A percentile compares a stretch with the other conserved stretches of the same genome.
Evolutionary conservation across 1,140 invertebrate genomes (phyloP).

Genomic region (Bombus soroeensis): DNA sequence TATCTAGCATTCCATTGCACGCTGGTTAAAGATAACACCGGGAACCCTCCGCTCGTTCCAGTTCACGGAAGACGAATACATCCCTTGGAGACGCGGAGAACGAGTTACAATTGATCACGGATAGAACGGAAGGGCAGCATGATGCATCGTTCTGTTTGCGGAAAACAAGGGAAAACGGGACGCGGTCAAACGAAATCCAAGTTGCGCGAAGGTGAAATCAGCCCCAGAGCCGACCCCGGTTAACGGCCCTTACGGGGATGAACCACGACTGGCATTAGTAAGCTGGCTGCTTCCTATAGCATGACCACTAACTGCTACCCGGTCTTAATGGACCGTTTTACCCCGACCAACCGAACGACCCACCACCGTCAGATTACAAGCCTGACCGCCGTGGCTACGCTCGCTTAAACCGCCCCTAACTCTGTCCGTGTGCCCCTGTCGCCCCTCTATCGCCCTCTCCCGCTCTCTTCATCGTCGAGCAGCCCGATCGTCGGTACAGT

Average conservation of each 20-base stretch:
- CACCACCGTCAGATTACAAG: slow-evolving; percentile 69
- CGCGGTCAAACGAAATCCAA: slow-evolving; percentile 16
- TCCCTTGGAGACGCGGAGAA: not conserved
- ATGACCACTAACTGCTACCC: slow-evolving; percentile 65
- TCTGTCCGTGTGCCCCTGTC: not conserved
- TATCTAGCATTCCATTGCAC: not conserved
- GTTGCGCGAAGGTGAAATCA: slow-evolving; percentile 36
- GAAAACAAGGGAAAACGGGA: slow-evolving; percentile 12
- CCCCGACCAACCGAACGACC: slow-evolving; percentile 63
- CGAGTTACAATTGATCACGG: slow-evolving; percentile 29
- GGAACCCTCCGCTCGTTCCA: not conserved
- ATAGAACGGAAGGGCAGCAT: slow-evolving; percentile 8
- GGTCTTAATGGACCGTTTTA: slow-evolving; percentile 72
- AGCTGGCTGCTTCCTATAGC: slow-evolving; percentile 63
- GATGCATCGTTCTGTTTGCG: slow-evolving; percentile 28
- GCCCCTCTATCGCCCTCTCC: not conserved
- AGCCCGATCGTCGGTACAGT: slow-evolving; percentile 57
- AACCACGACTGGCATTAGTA: slow-evolving; percentile 58
- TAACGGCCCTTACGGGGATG: slow-evolving; percentile 51
- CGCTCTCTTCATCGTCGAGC: slow-evolving; percentile 11
- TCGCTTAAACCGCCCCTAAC: slow-evolving; percentile 53
- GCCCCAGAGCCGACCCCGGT: slow-evolving; percentile 12
- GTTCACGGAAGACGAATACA: not conserved
- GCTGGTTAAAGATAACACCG: not conserved
- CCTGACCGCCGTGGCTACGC: slow-evolving; percentile 63